Evolutionary conservation across 2,797 vertebrate species (phyloP), one percentile per base, ranked within the genome.

Genomic region (Lutra lutra): DNA sequence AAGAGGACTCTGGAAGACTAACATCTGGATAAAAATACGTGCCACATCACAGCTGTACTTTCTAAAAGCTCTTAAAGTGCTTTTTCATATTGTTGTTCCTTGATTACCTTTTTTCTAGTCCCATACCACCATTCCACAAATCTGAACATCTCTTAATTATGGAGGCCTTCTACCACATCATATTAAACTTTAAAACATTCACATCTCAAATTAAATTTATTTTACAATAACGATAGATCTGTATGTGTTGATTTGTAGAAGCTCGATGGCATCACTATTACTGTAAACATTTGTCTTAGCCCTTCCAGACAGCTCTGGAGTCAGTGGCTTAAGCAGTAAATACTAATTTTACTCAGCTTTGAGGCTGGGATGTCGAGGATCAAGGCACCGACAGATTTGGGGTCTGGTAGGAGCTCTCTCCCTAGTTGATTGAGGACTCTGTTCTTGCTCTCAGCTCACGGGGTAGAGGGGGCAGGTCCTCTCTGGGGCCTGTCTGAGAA

Each of bases 171-270:
- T n/a, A 48, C 46, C 17, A 38, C 54, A 60, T 77, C 48, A 9
- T 46, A 54, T 64, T 94, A 94, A 93, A 58, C 43, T 51, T 62
- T 13, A 56, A 60, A 72, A 91, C 11, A 27, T 40, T 92, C 15
- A 6, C 75, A 77, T 66, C 32, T 51, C 75, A 58, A 70, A 43
- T 89, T 83, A 94, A 89, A 25, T 75, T 0, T 17, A 46, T 70
- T 86, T 77, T 77, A 38, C 27, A 20, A 79, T 32, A 94, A 60
- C 75, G 84, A 46, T n/a, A 54, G 46, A 77, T 23, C 88, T 77
- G 0, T 46, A 46, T n/a, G 20, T 84, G 66, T 60, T 58, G 68
- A 66, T 3, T 43, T 70, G 46, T 62, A 48, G 80, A 56, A 32
- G 54, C 56, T 82, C 25, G 21, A n/a, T 80, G 86, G 25, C 10